These are phyloP conservation scores for Peromyscus polionotus DNA, from an alignment of 2,113 vertebrate genomes.

Conservation along the genomic window DNA sequence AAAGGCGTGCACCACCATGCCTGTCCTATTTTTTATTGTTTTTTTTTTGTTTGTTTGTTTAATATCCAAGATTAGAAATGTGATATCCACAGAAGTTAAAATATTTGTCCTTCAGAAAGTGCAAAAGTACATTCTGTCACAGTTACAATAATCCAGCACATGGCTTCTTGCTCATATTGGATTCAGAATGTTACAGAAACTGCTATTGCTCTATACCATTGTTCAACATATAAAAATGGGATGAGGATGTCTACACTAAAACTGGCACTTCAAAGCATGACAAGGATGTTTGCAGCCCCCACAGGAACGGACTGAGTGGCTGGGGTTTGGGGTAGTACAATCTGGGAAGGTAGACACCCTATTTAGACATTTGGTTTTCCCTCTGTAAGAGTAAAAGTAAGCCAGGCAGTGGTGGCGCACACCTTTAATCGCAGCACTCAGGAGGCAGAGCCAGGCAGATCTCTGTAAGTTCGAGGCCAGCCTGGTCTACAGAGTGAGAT, in stretches of 20 bases:
- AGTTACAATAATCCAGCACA: neutral
- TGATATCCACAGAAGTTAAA: neutral
- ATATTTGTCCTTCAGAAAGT: neutral
- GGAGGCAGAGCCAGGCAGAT: too few species aligned
- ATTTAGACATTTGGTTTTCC: slow-evolving; percentile 1
- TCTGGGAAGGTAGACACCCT: neutral
- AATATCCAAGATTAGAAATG: slow-evolving; percentile 24
- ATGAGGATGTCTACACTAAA: neutral
- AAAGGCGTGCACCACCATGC: too few species aligned
- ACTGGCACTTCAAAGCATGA: neutral
- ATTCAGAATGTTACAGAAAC: neutral
- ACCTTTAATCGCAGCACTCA: too few species aligned
- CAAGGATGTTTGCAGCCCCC: neutral
- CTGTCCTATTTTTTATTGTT: neutral
- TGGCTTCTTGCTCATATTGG: neutral
- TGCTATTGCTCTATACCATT: neutral
- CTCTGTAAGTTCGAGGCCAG: too few species aligned
- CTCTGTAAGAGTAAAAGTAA: neutral
- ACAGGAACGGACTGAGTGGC: neutral
- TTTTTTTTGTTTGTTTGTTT: neutral
- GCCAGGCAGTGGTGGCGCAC: too few species aligned
- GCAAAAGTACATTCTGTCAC: neutral
- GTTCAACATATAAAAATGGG: neutral
- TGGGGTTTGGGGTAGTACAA: neutral
- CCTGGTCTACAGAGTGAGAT: too few species aligned